Base-by-base conservation (phyloP, 2,113 vertebrate genomes). In the Vulpes ferrilata region DNA sequence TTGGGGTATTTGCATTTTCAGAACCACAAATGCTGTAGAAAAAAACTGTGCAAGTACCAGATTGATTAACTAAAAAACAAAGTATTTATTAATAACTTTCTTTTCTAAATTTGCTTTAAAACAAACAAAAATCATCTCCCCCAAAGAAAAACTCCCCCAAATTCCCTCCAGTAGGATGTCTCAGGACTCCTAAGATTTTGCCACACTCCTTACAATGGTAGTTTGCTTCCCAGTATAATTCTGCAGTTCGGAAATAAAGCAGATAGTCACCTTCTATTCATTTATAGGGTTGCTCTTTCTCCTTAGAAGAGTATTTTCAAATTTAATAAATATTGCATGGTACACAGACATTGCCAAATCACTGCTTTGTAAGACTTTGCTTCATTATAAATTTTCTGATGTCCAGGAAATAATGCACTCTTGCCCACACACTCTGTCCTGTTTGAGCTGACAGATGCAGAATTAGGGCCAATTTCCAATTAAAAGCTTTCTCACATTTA, bases 31-130 rank as follows among this genome's bases (percentile, higher is more conserved):
- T n/a, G 7, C 55, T 74, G 15, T 87, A 81, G 76, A 16, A 88
- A 73, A 73, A 84, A 79, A 67, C 51, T 78, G 84, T 95, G 67
- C 35, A 82, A 83, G 17, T 32, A 51, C 15, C 81, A 92, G 4
- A 48, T 93, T 90, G 86, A 67, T 57, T 84, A 85, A 86, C 25
- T 81, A 78, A 51, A 69, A 79, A 48, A 22, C 32, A 65, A 84
- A 84, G 86, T 19, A 79, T 97, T 95, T 97, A 97, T 92, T 95
- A 10, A 23, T 86, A 96, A 55, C 27, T 78, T 81, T 19, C 62
- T 92, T 86, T 85, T 76, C 35, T 83, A 53, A 93, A 51, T 93
- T 62, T 86, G 69, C 11, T 84, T 90, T 23, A 32, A 53, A 89
- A 73, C 79, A 53, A 80, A 71, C 79, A 53, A 80, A 71, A 65